Percentiles rank a stretch among this genome's conserved stretches.
phyloP scores from a whole-genome alignment of 2,113 vertebrate species.

The Myodes glareolus region DNA sequence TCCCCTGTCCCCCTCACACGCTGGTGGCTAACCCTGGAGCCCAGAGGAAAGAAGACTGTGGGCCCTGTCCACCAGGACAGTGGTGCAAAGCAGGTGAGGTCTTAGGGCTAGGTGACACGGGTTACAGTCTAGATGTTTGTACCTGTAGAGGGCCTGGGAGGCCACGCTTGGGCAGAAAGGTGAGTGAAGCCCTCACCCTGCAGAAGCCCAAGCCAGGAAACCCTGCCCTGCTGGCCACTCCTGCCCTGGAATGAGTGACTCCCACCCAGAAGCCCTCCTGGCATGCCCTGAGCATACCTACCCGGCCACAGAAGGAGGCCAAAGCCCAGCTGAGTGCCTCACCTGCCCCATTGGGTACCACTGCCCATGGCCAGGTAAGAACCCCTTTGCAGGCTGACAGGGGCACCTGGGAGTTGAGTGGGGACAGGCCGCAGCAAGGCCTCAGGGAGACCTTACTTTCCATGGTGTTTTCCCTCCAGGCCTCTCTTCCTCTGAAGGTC shows the following conservation, averaged over 20 bases:
- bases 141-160: not conserved
- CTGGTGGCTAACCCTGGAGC: conserved; percentile 86
- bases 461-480: conserved; percentile 83
- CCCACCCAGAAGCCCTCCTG: conserved; percentile 81
- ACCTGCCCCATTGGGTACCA: conserved; percentile 89
- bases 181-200: not conserved
- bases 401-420: not conserved
- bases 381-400: fast-evolving
- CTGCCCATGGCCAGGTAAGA: conserved; percentile 89
- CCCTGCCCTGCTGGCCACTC: conserved; percentile 90
- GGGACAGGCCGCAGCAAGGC: fast-evolving
- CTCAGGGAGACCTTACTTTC: not conserved
- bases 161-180: not conserved
- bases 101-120: fast-evolving
- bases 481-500: conserved; percentile 85
- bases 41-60: conserved; percentile 87
- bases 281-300: conserved; percentile 91
- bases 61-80: conserved; percentile 88
- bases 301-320: conserved; percentile 85
- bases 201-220: conserved; percentile 86
- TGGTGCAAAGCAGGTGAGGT: conserved; percentile 92
- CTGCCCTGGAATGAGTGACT: conserved; percentile 87
- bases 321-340: conserved; percentile 88
- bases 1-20: conserved; percentile 90
- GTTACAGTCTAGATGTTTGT: fast-evolving